Evolutionary conservation across 2,888 invertebrate genomes (phyloP), one percentile per base, ranked within the genome.

Genomic region (Epinotia brunnichana): DNA sequence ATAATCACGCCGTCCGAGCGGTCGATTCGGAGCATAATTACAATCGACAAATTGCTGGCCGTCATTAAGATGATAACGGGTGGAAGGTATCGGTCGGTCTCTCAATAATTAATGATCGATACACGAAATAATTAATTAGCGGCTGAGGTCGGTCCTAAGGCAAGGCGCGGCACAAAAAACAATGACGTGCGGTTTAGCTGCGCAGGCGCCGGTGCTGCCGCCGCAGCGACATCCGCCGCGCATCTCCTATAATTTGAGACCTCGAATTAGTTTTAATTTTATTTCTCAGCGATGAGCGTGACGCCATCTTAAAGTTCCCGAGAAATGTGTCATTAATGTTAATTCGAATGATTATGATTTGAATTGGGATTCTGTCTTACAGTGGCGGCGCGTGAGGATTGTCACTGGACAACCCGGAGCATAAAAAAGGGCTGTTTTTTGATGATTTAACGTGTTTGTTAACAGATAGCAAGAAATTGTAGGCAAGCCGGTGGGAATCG

Each of bases 41-140:
- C 90, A 88, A 84, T 88, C 82, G 91, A 91, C 92, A 92, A 92
- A 93, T 92, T 91, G 90, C 88, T 84, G 86, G 81, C 84, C 88
- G 87, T 91, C 91, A 90, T 91, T 92, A 90, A 85, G 82, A 86
- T 87, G 89, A 87, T 90, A 91, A 88, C 91, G 88, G 89, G 85
- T 86, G 87, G 88, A 86, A 80, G 82, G 80, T 83, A 88, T 85
- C 85, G 82, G 86, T 83, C 84, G 86, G 83, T 79, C 81, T 83
- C 81, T 82, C 82, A 73, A 86, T 92, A 93, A 93, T 93, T 92
- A 93, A 92, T 91, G 92, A 92, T 91, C 92, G 90, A 93, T 93
- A 92, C 89, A 92, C 88, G 90, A 91, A 92, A 91, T 93, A 93
- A 93, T 93, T 93, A 93, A 93, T 93, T 93, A 92, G 90, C 83